Evolutionary conservation across 2,888 invertebrate genomes (phyloP).

Genomic region (Heliconius cydno): DNA sequence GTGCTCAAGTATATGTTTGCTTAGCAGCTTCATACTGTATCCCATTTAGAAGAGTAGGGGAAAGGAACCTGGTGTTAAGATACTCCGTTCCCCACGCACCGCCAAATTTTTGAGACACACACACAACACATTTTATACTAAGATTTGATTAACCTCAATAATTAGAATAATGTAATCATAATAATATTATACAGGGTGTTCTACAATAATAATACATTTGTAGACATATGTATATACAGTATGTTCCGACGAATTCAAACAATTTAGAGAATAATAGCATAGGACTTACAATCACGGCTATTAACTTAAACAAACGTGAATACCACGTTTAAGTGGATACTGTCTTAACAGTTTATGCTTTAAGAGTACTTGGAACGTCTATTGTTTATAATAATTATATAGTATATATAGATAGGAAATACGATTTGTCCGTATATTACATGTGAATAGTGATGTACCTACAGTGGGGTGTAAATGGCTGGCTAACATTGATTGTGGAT

Average conservation of each 20-base stretch:
- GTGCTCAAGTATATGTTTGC: conserved; percentile 5
- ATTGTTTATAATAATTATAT: neutral
- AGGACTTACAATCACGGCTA: conserved; percentile 10
- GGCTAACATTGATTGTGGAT: too few relatives aligned
- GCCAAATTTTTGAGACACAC: neutral
- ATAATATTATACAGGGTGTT: conserved; percentile 6
- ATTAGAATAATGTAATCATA: neutral
- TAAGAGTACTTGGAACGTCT: conserved; percentile 18
- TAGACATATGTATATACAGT: conserved; percentile 2
- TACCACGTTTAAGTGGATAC: conserved; percentile 33
- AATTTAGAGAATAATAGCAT: conserved; percentile 7
- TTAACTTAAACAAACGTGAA: conserved; percentile 24
- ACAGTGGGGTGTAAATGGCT: too few relatives aligned
- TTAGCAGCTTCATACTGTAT: neutral
- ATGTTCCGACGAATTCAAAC: conserved; percentile 5
- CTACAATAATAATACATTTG: conserved; percentile 4
- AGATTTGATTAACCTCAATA: neutral
- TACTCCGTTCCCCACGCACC: neutral
- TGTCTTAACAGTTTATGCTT: conserved; percentile 36
- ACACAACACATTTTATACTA: too few relatives aligned
- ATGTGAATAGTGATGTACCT: too few relatives aligned
- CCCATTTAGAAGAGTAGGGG: neutral
- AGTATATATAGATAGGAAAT: neutral
- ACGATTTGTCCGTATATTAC: too few relatives aligned
- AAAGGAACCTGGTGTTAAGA: neutral